Percentiles rank a stretch among this genome's conserved stretches.
Conservation (phyloP, 2,888 invertebrate genomes). For the Tachina lurida region DNA sequence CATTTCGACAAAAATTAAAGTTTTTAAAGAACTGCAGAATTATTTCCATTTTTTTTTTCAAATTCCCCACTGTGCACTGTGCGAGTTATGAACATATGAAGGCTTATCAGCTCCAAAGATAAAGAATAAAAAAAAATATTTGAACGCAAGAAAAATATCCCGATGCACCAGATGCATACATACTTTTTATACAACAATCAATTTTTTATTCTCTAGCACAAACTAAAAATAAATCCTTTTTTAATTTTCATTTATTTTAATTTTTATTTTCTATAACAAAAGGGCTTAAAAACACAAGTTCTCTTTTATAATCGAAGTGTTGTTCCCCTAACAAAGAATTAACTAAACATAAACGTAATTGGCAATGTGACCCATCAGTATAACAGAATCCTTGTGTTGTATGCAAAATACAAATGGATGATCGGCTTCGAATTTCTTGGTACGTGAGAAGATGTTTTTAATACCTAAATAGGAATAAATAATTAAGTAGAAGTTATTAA, state of each 20-base stretch:
- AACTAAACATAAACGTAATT: constrained; percentile 76
- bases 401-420: constrained; percentile 80
- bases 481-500: constrained; percentile 20
- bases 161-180: too few species aligned
- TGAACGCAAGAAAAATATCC: too few species aligned
- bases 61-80: too few species aligned
- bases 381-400: constrained; percentile 78
- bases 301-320: not conserved
- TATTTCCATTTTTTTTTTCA: too few species aligned
- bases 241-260: not conserved
- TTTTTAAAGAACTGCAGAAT: too few species aligned
- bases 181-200: too few species aligned
- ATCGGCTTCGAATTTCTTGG: constrained; percentile 78
- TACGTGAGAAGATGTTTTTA: constrained; percentile 78
- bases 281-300: not conserved
- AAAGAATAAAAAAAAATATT: too few species aligned
- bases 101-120: too few species aligned
- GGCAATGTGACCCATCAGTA: constrained; percentile 79
- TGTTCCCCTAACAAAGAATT: not conserved
- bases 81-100: too few species aligned
- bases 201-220: too few species aligned
- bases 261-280: not conserved
- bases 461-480: constrained; percentile 72
- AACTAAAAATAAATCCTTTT: too few species aligned
- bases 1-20: too few species aligned